Evolutionary conservation across 2,113 vertebrate genomes (phyloP), one percentile per base, ranked within the genome.

Genomic region (Chauna torquata): DNA sequence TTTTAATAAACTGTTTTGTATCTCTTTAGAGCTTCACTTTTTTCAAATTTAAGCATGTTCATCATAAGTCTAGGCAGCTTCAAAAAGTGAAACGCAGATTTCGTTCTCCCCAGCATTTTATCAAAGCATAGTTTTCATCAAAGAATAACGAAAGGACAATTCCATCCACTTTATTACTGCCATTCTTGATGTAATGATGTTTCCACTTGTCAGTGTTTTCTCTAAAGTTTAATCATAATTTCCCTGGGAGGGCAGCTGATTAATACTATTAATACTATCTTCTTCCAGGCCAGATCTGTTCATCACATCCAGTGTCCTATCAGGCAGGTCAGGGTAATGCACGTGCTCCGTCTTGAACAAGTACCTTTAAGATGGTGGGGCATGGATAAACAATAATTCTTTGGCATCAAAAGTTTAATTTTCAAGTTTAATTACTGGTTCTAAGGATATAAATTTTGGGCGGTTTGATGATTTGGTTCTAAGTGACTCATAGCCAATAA

Each of bases 261-360:
- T 70, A 65, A 28, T 64, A 59, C n/a, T 75, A 16, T 71, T 76
- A 84, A 61, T 86, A 22, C 95, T 98, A 98, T 80, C 98, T 98
- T 92, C 70, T 98, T 22, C 93, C 98, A 38, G 98, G 98, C 59
- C 97, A 96, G 99, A 99, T 85, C 98, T 98, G 87, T 99, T 98
- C 59, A 98, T 99, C 99, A 99, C 98, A 84, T 98, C 98, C 83
- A 99, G 98, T 65, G 98, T 94, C 89, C 98, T 98, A 84, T 97
- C 98, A 50, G 99, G 98, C 82, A 99, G 98, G 96, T 99, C 98
- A 98, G 22, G 98, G 98, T 84, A 99, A 97, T 94, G 99, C 98
- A 92, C 99, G 98, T 75, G 98, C 98, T 79, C 98, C 99, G 82
- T 98, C 99, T 94, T 98, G 96, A 93, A 99, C 96, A 80, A 99